These are phyloP conservation scores for Eumeta japonica DNA, from an alignment of 1,140 invertebrate species.

Conservation along the genomic window DNA sequence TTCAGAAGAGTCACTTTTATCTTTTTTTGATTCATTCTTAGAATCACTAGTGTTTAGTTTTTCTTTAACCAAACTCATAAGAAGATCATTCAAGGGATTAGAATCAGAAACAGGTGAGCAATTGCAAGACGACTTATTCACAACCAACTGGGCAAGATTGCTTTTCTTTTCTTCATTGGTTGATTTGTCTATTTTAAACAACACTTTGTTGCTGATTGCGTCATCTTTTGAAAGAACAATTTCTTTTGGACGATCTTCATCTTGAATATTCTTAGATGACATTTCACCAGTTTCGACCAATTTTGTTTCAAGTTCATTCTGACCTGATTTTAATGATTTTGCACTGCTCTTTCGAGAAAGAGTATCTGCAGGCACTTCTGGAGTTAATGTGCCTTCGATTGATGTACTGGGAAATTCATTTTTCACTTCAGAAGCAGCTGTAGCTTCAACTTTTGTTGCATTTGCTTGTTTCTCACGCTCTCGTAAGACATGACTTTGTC, in stretches of 20 bases:
- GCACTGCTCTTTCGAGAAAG: conserved; percentile 51
- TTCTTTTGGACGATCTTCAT: conserved; percentile 35
- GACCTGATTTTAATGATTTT: conserved; percentile 51
- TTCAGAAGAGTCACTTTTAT: conserved; percentile 56
- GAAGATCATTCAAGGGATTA: conserved; percentile 50
- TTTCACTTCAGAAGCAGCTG: conserved; percentile 19
- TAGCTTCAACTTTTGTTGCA: conserved; percentile 21
- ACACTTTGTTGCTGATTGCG: conserved; percentile 48
- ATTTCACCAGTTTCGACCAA: conserved; percentile 26
- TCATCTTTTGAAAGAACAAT: conserved; percentile 47
- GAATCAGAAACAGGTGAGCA: conserved; percentile 49
- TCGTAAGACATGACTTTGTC: conserved; percentile 80
- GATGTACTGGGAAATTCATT: conserved; percentile 39
- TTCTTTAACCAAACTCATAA: conserved; percentile 55
- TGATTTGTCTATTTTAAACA: conserved; percentile 43
- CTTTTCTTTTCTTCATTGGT: conserved; percentile 40
- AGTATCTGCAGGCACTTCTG: conserved; percentile 33
- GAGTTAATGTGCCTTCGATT: conserved; percentile 19
- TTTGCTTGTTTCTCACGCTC: conserved; percentile 68
- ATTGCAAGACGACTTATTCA: conserved; percentile 44
- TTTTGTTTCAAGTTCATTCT: conserved; percentile 48
- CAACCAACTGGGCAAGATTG: conserved; percentile 42
- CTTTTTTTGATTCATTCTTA: conserved; percentile 61
- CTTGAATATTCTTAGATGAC: conserved; percentile 36
- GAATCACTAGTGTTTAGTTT: conserved; percentile 60